Base-by-base conservation (phyloP, 37 sponge, comb jelly and placozoan genomes). In the Spongia lamella region DNA sequence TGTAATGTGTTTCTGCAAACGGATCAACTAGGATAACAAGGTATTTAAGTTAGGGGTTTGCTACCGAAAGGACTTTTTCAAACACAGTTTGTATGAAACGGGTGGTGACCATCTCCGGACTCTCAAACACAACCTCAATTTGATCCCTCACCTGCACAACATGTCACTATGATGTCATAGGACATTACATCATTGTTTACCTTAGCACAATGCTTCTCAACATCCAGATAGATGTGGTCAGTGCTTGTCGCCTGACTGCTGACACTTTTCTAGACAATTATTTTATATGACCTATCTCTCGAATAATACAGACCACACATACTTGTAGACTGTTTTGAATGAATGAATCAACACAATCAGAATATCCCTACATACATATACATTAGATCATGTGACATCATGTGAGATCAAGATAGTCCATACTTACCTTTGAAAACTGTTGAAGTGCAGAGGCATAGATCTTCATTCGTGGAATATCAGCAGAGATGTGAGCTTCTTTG, bases 61-160 rank as follows among this genome's bases (percentile, higher is more conserved):
- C n/a, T 38, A 93, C 93, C 66, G 73, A 58, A 21, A 93, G 36
- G 0, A 83, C 70, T 50, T 73, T 82, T 7, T 84, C 86, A 58
- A 79, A 55, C 7, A 88, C 76, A 7, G 59, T 38, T 43, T 85
- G 81, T 4, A 93, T 39, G 38, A 86, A 89, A 22, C 72, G 77
- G 14, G 83, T 61, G 67, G 86, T 72, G 33, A 79, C 79, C 15
- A 72, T 77, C 20, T 93, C 90, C 22, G 89, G 81, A 35, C 68
- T 79, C 26, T 86, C 87, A 73, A 93, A 93, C n/a, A 89, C 79
- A 22, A 74, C 84, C 27, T 79, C 68, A 14, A 79, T 82, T 64
- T 83, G 79, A 17, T 88, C 72, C 54, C 82, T 59, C 0, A 76
- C 80, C 90, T 92, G n/a, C n/a, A n/a, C n/a, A n/a, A n/a, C n/a